A percentile compares a stretch with the other conserved stretches of the same genome.
Conservation (phyloP, 2,113 vertebrate species). For the Myotis lucifugus region DNA sequence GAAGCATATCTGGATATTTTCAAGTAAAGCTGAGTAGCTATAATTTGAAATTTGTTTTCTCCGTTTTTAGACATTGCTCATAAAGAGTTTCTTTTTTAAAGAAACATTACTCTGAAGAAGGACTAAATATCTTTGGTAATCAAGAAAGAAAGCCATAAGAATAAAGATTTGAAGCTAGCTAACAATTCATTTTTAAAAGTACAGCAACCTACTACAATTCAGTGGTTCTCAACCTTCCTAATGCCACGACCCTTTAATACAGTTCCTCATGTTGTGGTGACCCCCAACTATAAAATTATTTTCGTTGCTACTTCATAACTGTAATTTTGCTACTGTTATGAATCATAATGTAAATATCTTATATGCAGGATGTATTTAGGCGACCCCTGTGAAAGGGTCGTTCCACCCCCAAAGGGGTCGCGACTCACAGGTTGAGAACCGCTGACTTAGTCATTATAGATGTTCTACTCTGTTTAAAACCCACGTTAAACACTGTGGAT, state of each 20-base stretch:
- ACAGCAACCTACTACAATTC: background rate
- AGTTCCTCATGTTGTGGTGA: too few relatives aligned
- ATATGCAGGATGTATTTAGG: too few relatives aligned
- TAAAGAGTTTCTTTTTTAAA: slow-evolving; percentile 11
- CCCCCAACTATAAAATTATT: too few relatives aligned
- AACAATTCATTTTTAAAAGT: background rate
- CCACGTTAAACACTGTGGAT: background rate
- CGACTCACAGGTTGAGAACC: too few relatives aligned
- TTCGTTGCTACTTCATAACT: too few relatives aligned
- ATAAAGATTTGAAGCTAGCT: background rate
- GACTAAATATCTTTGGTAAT: background rate
- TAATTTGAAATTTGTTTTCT: background rate
- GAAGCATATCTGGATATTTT: background rate
- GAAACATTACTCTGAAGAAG: background rate
- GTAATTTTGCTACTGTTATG: too few relatives aligned
- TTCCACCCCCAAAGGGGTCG: too few relatives aligned
- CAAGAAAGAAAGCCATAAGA: background rate
- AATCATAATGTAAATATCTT: too few relatives aligned
- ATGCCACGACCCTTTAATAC: too few relatives aligned
- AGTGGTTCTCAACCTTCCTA: too few relatives aligned
- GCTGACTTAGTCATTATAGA: background rate
- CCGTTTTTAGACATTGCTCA: background rate
- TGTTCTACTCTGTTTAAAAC: background rate
- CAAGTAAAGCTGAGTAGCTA: background rate
- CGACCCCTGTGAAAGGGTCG: too few relatives aligned